These are phyloP conservation scores for Vespertilio murinus DNA, from an alignment of 2,797 vertebrate species.

Conservation along the genomic window DNA sequence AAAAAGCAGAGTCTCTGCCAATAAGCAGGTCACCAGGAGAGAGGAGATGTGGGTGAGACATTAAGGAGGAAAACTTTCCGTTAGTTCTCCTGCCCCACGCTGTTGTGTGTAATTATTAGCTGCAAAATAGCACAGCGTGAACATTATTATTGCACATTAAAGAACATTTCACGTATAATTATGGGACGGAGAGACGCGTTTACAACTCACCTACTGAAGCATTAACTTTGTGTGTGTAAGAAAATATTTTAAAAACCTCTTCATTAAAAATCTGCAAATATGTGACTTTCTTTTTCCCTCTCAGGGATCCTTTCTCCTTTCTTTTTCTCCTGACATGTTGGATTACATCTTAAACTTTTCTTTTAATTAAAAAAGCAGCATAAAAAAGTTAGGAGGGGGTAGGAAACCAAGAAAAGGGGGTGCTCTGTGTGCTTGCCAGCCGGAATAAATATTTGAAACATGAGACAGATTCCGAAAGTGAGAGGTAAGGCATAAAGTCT, in stretches of 20 bases:
- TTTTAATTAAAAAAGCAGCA: conserved; percentile 84
- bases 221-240: conserved; percentile 78
- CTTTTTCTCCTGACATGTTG: conserved; percentile 70
- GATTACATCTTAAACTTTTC: conserved; percentile 77
- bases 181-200: conserved; percentile 88
- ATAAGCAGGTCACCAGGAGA: conserved; percentile 61
- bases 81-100: conserved; percentile 87
- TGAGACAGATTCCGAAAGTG: conserved; percentile 13
- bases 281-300: conserved; percentile 76
- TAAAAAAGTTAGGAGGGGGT: neutral
- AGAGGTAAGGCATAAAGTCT: neutral
- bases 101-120: conserved; percentile 92
- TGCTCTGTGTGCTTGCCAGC: conserved; percentile 45
- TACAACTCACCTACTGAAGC: conserved; percentile 88
- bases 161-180: conserved; percentile 92
- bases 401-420: neutral
- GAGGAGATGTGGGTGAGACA: conserved; percentile 62
- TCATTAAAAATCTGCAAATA: conserved; percentile 81
- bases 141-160: conserved; percentile 91
- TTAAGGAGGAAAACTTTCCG: conserved; percentile 84
- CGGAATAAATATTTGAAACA: conserved; percentile 38
- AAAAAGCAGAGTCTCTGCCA: conserved; percentile 71
- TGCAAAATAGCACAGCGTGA: conserved; percentile 91
- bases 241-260: conserved; percentile 75
- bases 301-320: conserved; percentile 68